Conservation (phyloP, 2,888 invertebrate species). For the Epirrhoe tristata region DNA sequence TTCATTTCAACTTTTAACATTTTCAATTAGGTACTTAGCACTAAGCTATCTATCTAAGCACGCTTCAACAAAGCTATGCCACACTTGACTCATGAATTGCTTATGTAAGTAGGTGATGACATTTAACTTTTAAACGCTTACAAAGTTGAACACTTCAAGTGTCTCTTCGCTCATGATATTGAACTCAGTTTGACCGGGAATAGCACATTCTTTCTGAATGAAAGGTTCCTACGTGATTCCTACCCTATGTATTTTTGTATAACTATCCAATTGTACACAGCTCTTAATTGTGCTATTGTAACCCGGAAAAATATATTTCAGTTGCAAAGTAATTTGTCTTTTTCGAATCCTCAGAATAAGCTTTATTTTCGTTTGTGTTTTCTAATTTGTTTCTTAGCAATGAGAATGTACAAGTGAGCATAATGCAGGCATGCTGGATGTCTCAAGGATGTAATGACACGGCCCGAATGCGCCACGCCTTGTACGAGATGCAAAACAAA, state of each 20-base stretch:
- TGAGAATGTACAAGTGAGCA: slow-evolving; percentile 13
- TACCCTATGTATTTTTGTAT: no score
- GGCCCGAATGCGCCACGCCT: slow-evolving; percentile 57
- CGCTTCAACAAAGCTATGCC: slow-evolving; percentile 8
- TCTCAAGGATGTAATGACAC: slow-evolving; percentile 57
- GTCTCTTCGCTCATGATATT: background rate
- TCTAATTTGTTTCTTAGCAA: slow-evolving; percentile 10
- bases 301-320: no score
- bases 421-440: slow-evolving; percentile 23
- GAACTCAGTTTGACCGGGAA: background rate
- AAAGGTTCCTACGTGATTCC: no score
- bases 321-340: no score
- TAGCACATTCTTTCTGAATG: no score
- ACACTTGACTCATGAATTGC: slow-evolving; percentile 8
- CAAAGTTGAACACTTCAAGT: background rate
- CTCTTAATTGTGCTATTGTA: no score
- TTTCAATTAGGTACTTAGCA: no score
- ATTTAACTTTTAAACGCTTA: background rate
- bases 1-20: background rate
- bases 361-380: background rate
- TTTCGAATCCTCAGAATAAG: no score
- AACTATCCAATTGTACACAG: no score
- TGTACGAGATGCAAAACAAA: slow-evolving; percentile 38
- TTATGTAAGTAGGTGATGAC: background rate
- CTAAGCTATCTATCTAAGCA: no score